Evolutionary conservation across 2,888 invertebrate genomes (phyloP), one percentile per base, ranked within the genome.

Genomic region (Agrochola circellaris): DNA sequence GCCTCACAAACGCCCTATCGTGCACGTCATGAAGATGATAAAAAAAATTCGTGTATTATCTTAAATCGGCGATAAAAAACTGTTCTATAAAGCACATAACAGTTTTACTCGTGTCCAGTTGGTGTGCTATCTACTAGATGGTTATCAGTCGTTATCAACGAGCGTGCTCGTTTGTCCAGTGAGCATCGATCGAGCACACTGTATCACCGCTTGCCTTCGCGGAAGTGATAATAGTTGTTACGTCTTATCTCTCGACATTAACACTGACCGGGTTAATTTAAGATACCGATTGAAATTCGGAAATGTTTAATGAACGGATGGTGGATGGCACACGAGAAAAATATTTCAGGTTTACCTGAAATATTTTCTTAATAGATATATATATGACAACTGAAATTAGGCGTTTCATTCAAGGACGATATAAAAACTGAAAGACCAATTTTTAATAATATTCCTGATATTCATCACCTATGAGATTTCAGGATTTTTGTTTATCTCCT

Each of bases 131-230:
- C 95, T 92, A 79, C 82, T 86, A 91, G 94, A 95, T 95, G 86
- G 82, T 91, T 93, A 95, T 96, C 95, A 92, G 83, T 71, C 72
- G 88, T 90, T 94, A 95, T 94, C 95, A 91, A 85, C 78, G 91
- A 91, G 92, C 95, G 95, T 95, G 96, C 91, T 90, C 87, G 81
- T 85, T 88, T 88, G 89, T 85, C 86, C 91, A 87, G 82, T 74
- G 86, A 86, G 89, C 86, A 92, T 93, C 92, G 92, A 92, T 92
- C 89, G 91, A 82, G 81, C 81, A 85, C 82, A 81, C 84, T 84
- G 84, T 90, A 89, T 92, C 91, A 85, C 78, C 84, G 80, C 86
- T 79, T 79, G 81, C 82, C 72, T 86, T 87, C 87, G 79, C 90
- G 91, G 91, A 93, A 93, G 84, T 88, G 93, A 93, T 94, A 92